Evolutionary conservation across 2,888 invertebrate genomes (phyloP), one percentile per base, ranked within the genome.

Genomic region (Petrolisthes manimaculis): DNA sequence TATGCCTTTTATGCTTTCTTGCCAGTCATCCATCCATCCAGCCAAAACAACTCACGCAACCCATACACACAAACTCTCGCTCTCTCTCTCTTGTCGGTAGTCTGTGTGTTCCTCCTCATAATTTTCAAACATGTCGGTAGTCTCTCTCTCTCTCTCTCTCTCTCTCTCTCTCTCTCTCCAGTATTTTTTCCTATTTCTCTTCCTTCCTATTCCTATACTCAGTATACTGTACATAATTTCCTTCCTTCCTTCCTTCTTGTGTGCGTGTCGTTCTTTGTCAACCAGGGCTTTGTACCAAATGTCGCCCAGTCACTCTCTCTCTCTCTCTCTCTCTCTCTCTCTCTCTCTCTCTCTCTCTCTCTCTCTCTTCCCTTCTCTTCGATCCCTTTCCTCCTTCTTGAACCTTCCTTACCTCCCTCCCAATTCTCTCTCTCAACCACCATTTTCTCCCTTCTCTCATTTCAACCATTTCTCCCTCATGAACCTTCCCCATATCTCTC

Each of bases 401-500:
- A 18, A 21, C 74, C n/a, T 24, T 61, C 9, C 61, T 61, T 61
- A 6, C 21, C 74, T 74, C n/a, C 21, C 74, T 74, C 74, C 21
- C 74, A 21, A 12, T 3, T 74, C 74, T n/a, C 74, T 74, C 21
- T n/a, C 74, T n/a, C 74, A n/a, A 6, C 61, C 14, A 9, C 61
- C 14, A 61, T 61, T 74, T 3, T 74, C 79, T 6, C 79, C 0
- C 79, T 79, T 53, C 53, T 79, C 53, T 53, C 79, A 9, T 24
- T 79, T 53, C 12, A 14, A 9, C 79, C 6, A 6, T 53, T 12
- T 79, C 9, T 18, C 80, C 54, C n/a, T 55, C 80, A 18, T 55
- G n/a, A n/a, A 55, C 80, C 54, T 55, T 55, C 54, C 8, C 80
- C 21, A 55, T 80, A n/a, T n/a, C 24, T 53, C 80, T n/a, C n/a